Evolutionary conservation across 2,888 invertebrate species (phyloP).

Genomic region (Drosophila atroscutellata): DNA sequence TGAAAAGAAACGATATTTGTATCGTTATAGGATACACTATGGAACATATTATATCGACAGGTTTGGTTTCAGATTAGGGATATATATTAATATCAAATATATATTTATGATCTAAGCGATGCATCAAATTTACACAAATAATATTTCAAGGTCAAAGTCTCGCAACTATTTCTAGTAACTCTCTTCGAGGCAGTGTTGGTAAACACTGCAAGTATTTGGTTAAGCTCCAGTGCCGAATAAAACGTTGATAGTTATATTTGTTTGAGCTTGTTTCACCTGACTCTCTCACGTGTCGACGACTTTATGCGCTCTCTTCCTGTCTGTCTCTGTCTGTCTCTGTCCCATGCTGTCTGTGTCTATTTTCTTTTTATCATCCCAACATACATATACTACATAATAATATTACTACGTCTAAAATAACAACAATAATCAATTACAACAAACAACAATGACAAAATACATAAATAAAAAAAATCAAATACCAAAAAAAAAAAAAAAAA

Average conservation of each 20-base stretch:
- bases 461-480: slow-evolving; percentile 22
- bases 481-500: slow-evolving; percentile 9
- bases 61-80: not conserved
- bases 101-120: not conserved
- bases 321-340: slow-evolving; percentile 9
- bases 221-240: not conserved
- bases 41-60: not conserved
- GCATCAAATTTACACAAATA: not conserved
- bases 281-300: not conserved
- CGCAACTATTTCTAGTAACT: not conserved
- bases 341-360: slow-evolving; percentile 1
- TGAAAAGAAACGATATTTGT: too few species aligned
- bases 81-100: not conserved
- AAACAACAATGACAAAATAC: slow-evolving; percentile 15
- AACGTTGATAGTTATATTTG: not conserved
- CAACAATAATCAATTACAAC: slow-evolving; percentile 31
- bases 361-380: slow-evolving; percentile 19
- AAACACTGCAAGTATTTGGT: not conserved
- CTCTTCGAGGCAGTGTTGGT: not conserved
- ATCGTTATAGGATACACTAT: not conserved
- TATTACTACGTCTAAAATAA: slow-evolving; percentile 14
- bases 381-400: slow-evolving; percentile 12
- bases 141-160: not conserved
- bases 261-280: slow-evolving; percentile 5
- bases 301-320: not conserved